Evolutionary conservation across 1,140 invertebrate species (phyloP).

Genomic region (Cydia amplana): DNA sequence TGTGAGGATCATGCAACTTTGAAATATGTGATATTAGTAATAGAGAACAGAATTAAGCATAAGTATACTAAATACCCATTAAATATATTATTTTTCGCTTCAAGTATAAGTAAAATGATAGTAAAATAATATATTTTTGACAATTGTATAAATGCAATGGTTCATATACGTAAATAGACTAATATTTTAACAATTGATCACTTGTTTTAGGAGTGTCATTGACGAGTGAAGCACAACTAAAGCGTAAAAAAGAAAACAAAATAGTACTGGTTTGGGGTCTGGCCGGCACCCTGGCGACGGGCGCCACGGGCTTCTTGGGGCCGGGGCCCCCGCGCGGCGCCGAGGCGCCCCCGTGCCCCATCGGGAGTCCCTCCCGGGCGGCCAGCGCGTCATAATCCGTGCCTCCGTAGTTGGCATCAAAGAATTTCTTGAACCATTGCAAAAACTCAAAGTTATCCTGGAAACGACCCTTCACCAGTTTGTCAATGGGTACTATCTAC

Average conservation of each 20-base stretch:
- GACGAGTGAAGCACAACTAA: constrained; percentile 27
- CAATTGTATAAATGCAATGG: constrained; percentile 37
- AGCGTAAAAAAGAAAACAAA: constrained; percentile 60
- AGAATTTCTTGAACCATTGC: constrained; percentile 99
- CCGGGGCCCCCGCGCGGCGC: constrained; percentile 75
- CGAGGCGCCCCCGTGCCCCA: constrained; percentile 85
- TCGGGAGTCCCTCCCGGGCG: constrained; percentile 89
- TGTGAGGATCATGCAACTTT: not conserved
- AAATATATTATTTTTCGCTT: constrained; percentile 27
- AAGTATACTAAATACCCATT: constrained; percentile 32
- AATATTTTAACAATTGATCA: not conserved
- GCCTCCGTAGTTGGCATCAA: constrained; percentile 98
- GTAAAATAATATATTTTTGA: constrained; percentile 30
- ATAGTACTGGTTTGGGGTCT: constrained; percentile 81
- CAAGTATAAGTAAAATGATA: constrained; percentile 26
- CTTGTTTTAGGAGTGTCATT: not conserved
- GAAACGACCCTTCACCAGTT: constrained; percentile 95
- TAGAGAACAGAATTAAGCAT: constrained; percentile 2
- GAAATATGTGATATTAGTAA: not conserved
- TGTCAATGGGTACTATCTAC: constrained; percentile 93
- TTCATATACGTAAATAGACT: constrained; percentile 38
- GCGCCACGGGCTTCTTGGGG: constrained; percentile 70
- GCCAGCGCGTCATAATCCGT: constrained; percentile 94
- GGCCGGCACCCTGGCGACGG: constrained; percentile 78
- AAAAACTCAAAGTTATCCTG: constrained; percentile 99